phyloP scores from a whole-genome alignment of 2,888 invertebrate species.

The Pterostichus niger region DNA sequence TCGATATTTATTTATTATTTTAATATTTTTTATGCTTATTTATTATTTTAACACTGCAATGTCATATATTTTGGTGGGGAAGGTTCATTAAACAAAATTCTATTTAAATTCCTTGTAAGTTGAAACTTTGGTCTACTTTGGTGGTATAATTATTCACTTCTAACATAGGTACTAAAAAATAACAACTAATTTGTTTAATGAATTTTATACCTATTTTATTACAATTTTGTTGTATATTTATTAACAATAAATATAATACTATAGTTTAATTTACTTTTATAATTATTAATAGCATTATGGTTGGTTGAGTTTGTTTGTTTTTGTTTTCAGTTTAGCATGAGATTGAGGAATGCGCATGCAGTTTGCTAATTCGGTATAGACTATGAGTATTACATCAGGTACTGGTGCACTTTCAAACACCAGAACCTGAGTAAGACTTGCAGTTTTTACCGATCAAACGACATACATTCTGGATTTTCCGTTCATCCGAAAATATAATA shows the following conservation, averaged over 20 bases:
- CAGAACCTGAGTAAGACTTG: constrained; percentile 98
- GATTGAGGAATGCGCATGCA: constrained; percentile 70
- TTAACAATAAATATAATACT: constrained; percentile 7
- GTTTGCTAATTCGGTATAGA: constrained; percentile 78
- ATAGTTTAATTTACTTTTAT: constrained; percentile 65
- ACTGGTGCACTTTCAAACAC: constrained; percentile 87
- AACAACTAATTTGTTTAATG: too few species aligned
- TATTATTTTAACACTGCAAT: constrained; percentile 47
- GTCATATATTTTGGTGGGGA: constrained; percentile 1
- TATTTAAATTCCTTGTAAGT: not conserved
- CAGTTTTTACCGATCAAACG: constrained; percentile 76
- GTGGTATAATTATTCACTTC: not conserved
- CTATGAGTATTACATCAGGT: constrained; percentile 99
- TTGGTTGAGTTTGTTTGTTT: constrained; percentile 62
- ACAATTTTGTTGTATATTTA: constrained; percentile 69
- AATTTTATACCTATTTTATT: not conserved
- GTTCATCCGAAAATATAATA: not conserved
- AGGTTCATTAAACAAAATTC: constrained; percentile 25
- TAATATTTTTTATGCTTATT: constrained; percentile 68
- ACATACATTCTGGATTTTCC: not conserved
- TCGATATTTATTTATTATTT: constrained; percentile 76
- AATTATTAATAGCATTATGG: constrained; percentile 67
- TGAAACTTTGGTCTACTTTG: too few species aligned
- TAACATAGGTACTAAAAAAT: not conserved
- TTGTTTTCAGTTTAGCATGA: constrained; percentile 75